Evolutionary conservation across 2,888 invertebrate genomes (phyloP).

Genomic region (Lottia scabra): DNA sequence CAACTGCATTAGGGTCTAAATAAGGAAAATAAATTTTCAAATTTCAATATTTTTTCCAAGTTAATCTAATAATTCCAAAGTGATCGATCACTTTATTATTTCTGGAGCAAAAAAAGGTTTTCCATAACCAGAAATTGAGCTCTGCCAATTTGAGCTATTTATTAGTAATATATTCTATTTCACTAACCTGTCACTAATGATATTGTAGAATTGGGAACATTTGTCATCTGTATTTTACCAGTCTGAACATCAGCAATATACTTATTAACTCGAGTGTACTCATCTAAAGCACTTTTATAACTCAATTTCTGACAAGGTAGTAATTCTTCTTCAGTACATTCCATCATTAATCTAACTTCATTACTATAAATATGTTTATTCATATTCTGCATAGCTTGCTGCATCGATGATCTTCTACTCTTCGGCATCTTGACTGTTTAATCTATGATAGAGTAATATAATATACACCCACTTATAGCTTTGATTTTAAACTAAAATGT

Average conservation of each 20-base stretch:
- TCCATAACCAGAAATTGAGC: too few relatives aligned
- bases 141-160: too few relatives aligned
- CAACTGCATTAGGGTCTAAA: too few relatives aligned
- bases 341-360: slow-evolving; percentile 70
- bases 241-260: slow-evolving; percentile 3
- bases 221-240: neutral
- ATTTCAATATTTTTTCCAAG: too few relatives aligned
- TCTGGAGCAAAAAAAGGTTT: too few relatives aligned
- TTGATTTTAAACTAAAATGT: too few relatives aligned
- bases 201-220: neutral
- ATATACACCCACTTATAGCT: too few relatives aligned
- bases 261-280: slow-evolving; percentile 69
- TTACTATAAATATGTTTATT: neutral
- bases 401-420: neutral
- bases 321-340: slow-evolving; percentile 81
- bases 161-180: too few relatives aligned
- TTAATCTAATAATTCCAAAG: too few relatives aligned
- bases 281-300: slow-evolving; percentile 76
- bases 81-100: too few relatives aligned
- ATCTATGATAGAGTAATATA: too few relatives aligned
- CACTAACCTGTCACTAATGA: neutral
- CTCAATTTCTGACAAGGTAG: slow-evolving; percentile 77
- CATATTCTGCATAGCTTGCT: neutral
- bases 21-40: too few relatives aligned
- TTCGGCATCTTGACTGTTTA: neutral